Conservation (phyloP, 1,140 invertebrate genomes). For the Chironomus tepperi region DNA sequence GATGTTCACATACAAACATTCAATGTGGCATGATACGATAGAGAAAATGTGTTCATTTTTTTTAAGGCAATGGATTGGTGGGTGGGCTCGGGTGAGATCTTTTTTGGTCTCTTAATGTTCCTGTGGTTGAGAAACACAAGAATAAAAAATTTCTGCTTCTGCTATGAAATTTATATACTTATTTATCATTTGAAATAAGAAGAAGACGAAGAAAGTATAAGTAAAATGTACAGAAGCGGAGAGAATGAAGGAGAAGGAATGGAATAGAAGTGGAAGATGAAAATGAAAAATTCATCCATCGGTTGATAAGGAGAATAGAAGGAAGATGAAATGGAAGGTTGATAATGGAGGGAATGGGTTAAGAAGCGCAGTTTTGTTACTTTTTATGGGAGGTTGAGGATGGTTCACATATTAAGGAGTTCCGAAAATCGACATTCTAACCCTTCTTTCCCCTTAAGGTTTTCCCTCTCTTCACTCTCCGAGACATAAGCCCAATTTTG, state of each 20-base stretch:
- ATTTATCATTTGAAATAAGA: not conserved
- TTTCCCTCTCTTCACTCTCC: too few relatives aligned
- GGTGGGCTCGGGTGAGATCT: not conserved
- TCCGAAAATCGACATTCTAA: too few relatives aligned
- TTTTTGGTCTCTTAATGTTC: not conserved
- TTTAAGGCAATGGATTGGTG: not conserved
- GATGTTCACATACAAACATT: too few relatives aligned
- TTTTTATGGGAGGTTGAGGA: too few relatives aligned
- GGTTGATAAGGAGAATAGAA: not conserved
- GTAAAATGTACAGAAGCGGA: too few relatives aligned
- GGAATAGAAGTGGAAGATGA: not conserved
- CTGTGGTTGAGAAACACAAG: not conserved
- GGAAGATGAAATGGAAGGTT: not conserved
- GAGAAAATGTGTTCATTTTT: not conserved
- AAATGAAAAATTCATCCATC: constrained; percentile 14
- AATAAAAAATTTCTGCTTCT: not conserved
- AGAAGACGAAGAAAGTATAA: not conserved
- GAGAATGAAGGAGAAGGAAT: not conserved
- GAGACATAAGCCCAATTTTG: too few relatives aligned
- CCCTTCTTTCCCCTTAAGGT: too few relatives aligned
- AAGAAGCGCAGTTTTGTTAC: too few relatives aligned
- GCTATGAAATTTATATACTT: not conserved
- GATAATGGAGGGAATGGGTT: not conserved
- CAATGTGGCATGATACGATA: not conserved
- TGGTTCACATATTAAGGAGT: too few relatives aligned